Evolutionary conservation across 2,888 invertebrate genomes (phyloP).

Genomic region (Cheilosia pagana): DNA sequence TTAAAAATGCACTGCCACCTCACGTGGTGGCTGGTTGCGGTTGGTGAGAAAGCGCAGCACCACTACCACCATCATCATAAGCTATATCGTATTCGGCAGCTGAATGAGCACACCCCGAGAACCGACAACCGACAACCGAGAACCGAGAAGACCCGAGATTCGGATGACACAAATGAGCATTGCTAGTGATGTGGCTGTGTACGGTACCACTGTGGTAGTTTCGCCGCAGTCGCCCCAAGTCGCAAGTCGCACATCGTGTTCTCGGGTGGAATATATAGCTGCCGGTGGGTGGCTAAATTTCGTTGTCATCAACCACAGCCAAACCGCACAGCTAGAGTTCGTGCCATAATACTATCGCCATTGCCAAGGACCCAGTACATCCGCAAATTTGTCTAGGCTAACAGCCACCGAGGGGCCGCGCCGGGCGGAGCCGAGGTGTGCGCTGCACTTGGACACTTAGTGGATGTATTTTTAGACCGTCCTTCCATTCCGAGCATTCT

Average conservation of each 20-base stretch:
- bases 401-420: constrained; percentile 41
- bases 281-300: constrained; percentile 23
- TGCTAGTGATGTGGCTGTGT: neutral
- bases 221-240: constrained; percentile 42
- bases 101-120: constrained; percentile 5
- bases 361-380: constrained; percentile 70
- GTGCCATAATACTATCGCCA: constrained; percentile 54
- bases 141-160: constrained; percentile 6
- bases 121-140: too few species aligned
- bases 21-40: constrained; percentile 3
- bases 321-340: constrained; percentile 57
- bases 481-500: constrained; percentile 57
- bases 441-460: constrained; percentile 59
- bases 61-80: neutral
- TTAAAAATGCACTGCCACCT: constrained; percentile 33
- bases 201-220: constrained; percentile 18
- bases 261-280: constrained; percentile 16
- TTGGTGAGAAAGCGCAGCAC: neutral
- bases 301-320: constrained; percentile 53
- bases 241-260: constrained; percentile 36
- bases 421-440: constrained; percentile 10
- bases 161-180: constrained; percentile 59
- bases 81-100: neutral
- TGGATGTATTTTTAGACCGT: constrained; percentile 57
- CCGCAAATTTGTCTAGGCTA: constrained; percentile 72